These are phyloP conservation scores for Holcopasites calliopsidis DNA, from an alignment of 1,140 invertebrate genomes.

Conservation along the genomic window DNA sequence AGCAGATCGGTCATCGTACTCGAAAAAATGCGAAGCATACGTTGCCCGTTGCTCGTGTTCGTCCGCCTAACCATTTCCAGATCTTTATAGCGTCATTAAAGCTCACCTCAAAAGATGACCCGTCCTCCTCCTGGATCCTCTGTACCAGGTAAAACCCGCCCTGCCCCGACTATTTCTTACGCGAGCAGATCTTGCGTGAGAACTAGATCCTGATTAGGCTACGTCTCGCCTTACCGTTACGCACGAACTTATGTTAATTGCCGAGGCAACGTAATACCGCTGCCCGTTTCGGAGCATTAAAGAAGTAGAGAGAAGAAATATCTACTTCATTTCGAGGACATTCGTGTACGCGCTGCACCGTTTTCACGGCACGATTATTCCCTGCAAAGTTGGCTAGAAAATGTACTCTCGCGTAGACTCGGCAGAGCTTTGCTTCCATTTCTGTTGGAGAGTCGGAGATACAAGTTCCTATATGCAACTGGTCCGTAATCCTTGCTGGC, in stretches of 20 bases:
- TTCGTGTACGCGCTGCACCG: too few relatives aligned
- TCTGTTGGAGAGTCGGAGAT: too few relatives aligned
- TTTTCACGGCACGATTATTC: too few relatives aligned
- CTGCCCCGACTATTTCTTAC: conserved; percentile 31
- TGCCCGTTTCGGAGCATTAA: too few relatives aligned
- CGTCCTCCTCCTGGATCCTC: conserved; percentile 42
- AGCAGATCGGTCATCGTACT: conserved; percentile 62
- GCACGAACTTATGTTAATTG: neutral
- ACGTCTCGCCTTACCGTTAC: conserved; percentile 53
- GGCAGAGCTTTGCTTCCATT: too few relatives aligned
- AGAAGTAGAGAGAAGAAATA: too few relatives aligned
- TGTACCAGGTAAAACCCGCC: conserved; percentile 26
- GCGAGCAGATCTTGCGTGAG: conserved; percentile 51
- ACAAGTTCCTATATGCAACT: too few relatives aligned
- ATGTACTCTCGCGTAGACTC: too few relatives aligned
- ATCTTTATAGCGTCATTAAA: conserved; percentile 75
- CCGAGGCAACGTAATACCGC: neutral
- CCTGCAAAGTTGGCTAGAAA: too few relatives aligned
- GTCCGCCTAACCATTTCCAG: conserved; percentile 69
- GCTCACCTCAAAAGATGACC: conserved; percentile 66
- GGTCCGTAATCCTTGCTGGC: too few relatives aligned
- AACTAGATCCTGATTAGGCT: conserved; percentile 62
- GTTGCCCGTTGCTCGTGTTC: conserved; percentile 56
- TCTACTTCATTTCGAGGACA: too few relatives aligned
- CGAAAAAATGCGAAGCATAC: conserved; percentile 65